These are phyloP conservation scores for Drosophila bipectinata DNA, from an alignment of 1,140 invertebrate species.

Conservation along the genomic window DNA sequence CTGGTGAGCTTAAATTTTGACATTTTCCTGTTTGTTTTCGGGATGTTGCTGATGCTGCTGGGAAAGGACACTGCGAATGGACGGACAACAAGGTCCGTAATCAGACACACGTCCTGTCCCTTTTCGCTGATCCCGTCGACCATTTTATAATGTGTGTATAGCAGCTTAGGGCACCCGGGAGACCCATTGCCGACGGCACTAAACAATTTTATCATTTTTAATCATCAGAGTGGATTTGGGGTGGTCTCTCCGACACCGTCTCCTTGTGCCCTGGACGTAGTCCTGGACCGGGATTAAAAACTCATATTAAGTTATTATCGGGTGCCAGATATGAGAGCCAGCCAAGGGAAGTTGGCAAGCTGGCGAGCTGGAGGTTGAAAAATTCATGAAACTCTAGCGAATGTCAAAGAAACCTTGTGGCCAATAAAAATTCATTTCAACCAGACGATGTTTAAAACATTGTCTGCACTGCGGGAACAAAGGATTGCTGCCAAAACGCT, in stretches of 20 bases:
- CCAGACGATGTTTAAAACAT: slow-evolving; percentile 70
- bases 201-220: slow-evolving; percentile 84
- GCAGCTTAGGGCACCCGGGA: slow-evolving; percentile 78
- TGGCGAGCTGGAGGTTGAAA: slow-evolving; percentile 19
- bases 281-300: slow-evolving; percentile 76
- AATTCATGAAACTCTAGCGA: slow-evolving; percentile 46
- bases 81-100: slow-evolving; percentile 33
- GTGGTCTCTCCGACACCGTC: slow-evolving; percentile 19
- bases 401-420: slow-evolving; percentile 41
- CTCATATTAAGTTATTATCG: slow-evolving; percentile 84
- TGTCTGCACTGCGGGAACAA: slow-evolving; percentile 58
- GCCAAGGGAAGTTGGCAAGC: not conserved
- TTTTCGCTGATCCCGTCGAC: slow-evolving; percentile 74
- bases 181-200: slow-evolving; percentile 75
- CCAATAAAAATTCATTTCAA: slow-evolving; percentile 76
- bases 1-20: slow-evolving; percentile 76
- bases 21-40: slow-evolving; percentile 73
- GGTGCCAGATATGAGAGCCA: slow-evolving; percentile 26
- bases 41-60: slow-evolving; percentile 26
- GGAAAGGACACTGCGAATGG: slow-evolving; percentile 1
- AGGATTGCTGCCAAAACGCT: slow-evolving; percentile 76
- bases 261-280: not conserved
- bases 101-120: slow-evolving; percentile 57
- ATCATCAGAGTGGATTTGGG: slow-evolving; percentile 79
- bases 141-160: slow-evolving; percentile 84